Evolutionary conservation across 2,113 vertebrate genomes (phyloP), one percentile per base, ranked within the genome.

Genomic region (Plotosus lineatus): DNA sequence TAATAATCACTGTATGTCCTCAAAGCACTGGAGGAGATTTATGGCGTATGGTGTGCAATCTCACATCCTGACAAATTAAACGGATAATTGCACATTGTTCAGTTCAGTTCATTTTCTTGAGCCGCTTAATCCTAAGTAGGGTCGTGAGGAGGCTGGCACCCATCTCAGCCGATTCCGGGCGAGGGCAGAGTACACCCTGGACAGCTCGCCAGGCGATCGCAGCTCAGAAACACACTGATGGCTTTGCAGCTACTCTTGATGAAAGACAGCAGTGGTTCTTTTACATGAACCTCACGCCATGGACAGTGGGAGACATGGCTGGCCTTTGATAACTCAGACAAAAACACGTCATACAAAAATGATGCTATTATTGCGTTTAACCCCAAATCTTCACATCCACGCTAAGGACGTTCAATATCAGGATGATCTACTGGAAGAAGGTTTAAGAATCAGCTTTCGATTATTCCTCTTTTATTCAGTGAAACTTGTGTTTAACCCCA

Each of bases 1-100:
- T 75, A 79, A 33, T 86, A 84, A 81, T 82, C n/a, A 66, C 48
- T 78, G 79, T 56, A 76, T 66, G 51, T 53, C 79, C 36, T 46
- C n/a, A 60, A 28, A 65, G 58, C 80, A 80, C 7, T 26, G 19
- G 23, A 55, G 58, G 68, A 74, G 33, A 51, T 36, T 38, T 69
- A 81, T 21, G 31, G 46, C 46, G 26, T 56, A 79, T 77, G 48
- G 17, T 48, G 11, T 76, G 46, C 40, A 33, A 66, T 60, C 68
- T 68, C 75, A 69, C 56, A 84, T 40, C 68, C 36, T 10, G 19
- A 9, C 11, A 61, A 78, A 83, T 82, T 14, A 82, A 86, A 74
- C 7, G 40, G 58, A 71, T 11, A 6, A 78, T 83, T 63, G 33
- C 51, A 10, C 56, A 65, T 50, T n/a, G n/a, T n/a, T n/a, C n/a